Base-by-base conservation (phyloP, 2,113 vertebrate genomes). In the Cricetomys ansorgei region DNA sequence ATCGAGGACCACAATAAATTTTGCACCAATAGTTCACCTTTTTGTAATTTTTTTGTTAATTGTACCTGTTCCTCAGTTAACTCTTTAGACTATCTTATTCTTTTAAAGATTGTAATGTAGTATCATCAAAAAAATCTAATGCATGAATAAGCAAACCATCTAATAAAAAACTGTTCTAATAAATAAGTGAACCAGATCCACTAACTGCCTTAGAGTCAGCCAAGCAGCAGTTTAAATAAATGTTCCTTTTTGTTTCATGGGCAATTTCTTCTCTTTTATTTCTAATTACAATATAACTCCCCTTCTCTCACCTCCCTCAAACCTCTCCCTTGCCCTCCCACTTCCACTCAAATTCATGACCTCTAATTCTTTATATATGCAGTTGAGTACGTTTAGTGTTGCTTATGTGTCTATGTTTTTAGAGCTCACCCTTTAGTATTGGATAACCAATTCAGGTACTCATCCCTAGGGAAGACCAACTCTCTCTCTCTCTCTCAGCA, bases 201-300 rank as follows among this genome's bases (percentile, higher is more conserved):
- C 86, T 95, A 67, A 29, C 23, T 90, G 7, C 16, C 29, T 77
- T 67, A 89, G 93, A 92, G 92, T 83, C 77, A 92, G 12, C 83
- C 80, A 34, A 94, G 69, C 3, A 88, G 34, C n/a, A 93, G 8
- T 55, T 92, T 86, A 91, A 89, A 27, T 85, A 91, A 94, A 75
- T 80, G 27, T 85, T 70, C 59, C 19, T 11, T 40, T 40, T 40
- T 81, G 21, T 12, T 94, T 92, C 86, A 97, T 75, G 25, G 88
- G 5, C 16, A n/a, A 86, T 1, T 3, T 92, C 45, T 75, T 77
- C 72, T 64, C 57, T 84, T 19, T 84, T 31, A 7, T 40, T 40
- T 27, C 79, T 57, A 81, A 43, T 64, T 64, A 19, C 27, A 84
- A 45, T 76, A 6, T 31, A 25, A 1, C 40, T 31, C 0, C 27